These are phyloP conservation scores for Spatula versicolor DNA, from an alignment of 2,797 vertebrate genomes.

Conservation along the genomic window DNA sequence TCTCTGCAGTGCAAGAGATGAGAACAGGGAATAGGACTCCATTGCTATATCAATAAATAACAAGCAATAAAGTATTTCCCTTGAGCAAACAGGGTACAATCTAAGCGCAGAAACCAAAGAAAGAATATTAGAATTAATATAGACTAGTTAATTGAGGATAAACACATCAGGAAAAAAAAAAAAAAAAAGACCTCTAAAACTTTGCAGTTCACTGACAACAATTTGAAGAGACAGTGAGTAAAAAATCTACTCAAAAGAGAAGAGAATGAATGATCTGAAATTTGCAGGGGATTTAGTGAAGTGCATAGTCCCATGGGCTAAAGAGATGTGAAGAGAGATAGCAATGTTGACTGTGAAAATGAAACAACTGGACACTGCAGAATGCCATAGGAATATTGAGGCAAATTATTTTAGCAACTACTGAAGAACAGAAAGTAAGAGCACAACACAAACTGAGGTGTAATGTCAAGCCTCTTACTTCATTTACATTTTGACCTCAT, in stretches of 20 bases:
- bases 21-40: background rate
- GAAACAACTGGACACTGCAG: slow-evolving; percentile 18
- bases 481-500: background rate
- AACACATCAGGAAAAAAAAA: rapidly evolving
- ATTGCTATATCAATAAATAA: background rate
- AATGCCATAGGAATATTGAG: background rate
- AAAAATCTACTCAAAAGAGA: background rate
- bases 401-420: slow-evolving; percentile 16
- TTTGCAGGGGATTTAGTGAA: slow-evolving; percentile 24
- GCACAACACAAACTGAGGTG: background rate
- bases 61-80: background rate
- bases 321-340: slow-evolving; percentile 10
- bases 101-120: background rate
- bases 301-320: slow-evolving; percentile 1
- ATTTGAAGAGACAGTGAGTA: slow-evolving; percentile 2
- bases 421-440: background rate
- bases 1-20: background rate
- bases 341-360: slow-evolving; percentile 19
- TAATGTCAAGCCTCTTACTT: background rate
- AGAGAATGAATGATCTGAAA: slow-evolving; percentile 18
- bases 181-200: background rate
- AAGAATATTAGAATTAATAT: background rate
- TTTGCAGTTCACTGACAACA: background rate
- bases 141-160: slow-evolving; percentile 18
- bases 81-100: background rate